Evolutionary conservation across 2,797 vertebrate species (phyloP), one percentile per base, ranked within the genome.

Genomic region (Alectoris magna): DNA sequence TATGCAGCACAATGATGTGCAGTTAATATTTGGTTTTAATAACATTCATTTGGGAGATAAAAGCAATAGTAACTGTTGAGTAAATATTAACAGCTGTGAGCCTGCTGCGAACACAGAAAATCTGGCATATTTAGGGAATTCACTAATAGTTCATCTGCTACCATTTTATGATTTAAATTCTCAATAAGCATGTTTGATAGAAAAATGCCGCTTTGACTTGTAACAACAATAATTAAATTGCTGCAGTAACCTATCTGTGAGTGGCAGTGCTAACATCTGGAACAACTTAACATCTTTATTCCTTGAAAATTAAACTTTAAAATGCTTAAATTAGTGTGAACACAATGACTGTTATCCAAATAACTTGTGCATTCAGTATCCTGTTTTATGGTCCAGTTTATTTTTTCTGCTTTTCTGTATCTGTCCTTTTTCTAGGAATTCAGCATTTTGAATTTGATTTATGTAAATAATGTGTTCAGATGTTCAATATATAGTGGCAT

Each of bases 81-180:
- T 95, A 95, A 96, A 95, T 96, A 96, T 73, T 91, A 96, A 70
- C 91, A 94, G 86, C 91, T 96, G 95, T 82, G 90, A 93, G 90
- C 83, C 70, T 84, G 72, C 78, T 87, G 48, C 63, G 76, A 90
- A 64, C 66, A 70, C 51, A 92, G 81, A 95, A 92, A 91, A 70
- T 44, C 24, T 94, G 88, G 87, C 87, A 67, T 87, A 49, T 92
- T 92, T 82, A 78, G 67, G 70, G 63, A 87, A 95, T 94, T 92
- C 76, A 53, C 59, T 95, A 68, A 41, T 77, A 72, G 90, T 91
- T 96, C 93, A 84, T 94, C 88, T 96, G 88, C 78, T 91, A 70
- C 59, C 59, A 70, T 84, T 95, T 96, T 83, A 59, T 46, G 73
- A 85, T 95, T 92, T 84, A 87, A 91, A 94, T 84, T 93, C 67